phyloP scores from a whole-genome alignment of 2,888 invertebrate species.

The Synanthedon vespiformis region DNA sequence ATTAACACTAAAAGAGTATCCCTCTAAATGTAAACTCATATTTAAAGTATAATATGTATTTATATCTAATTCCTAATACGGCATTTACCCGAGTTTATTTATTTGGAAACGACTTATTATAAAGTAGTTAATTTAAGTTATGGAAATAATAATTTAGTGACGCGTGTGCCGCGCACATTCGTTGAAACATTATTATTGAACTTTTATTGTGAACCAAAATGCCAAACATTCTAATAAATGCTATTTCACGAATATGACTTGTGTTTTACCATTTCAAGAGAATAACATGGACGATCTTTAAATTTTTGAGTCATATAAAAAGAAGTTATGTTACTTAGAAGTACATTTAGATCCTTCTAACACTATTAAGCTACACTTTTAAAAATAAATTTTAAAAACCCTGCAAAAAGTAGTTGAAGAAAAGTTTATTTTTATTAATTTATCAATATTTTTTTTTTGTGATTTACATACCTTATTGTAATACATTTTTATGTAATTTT shows the following conservation, averaged over 20 bases:
- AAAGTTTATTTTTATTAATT: too few relatives aligned
- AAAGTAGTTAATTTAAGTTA: constrained; percentile 49
- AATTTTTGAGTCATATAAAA: too few relatives aligned
- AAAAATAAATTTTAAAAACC: too few relatives aligned
- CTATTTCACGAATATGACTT: constrained; percentile 10
- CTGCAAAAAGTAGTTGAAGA: too few relatives aligned
- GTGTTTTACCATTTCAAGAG: constrained; percentile 14
- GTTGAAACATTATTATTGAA: constrained; percentile 25
- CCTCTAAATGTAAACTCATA: constrained; percentile 22
- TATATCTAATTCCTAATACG: constrained; percentile 65
- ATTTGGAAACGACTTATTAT: constrained; percentile 51
- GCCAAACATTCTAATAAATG: constrained; percentile 37
- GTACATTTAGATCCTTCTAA: too few relatives aligned
- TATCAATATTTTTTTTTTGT: too few relatives aligned
- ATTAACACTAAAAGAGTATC: constrained; percentile 29
- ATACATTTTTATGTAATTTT: too few relatives aligned
- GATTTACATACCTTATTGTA: too few relatives aligned
- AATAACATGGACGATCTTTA: too few relatives aligned
- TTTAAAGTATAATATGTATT: constrained; percentile 12
- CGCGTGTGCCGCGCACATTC: constrained; percentile 10
- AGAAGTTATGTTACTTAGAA: too few relatives aligned
- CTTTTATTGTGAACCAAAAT: constrained; percentile 32
- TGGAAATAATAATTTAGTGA: constrained; percentile 24
- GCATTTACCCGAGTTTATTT: constrained; percentile 67
- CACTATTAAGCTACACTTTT: too few relatives aligned